Base-by-base conservation (phyloP, 2,888 invertebrate genomes). In the Pristionchus mayeri region DNA sequence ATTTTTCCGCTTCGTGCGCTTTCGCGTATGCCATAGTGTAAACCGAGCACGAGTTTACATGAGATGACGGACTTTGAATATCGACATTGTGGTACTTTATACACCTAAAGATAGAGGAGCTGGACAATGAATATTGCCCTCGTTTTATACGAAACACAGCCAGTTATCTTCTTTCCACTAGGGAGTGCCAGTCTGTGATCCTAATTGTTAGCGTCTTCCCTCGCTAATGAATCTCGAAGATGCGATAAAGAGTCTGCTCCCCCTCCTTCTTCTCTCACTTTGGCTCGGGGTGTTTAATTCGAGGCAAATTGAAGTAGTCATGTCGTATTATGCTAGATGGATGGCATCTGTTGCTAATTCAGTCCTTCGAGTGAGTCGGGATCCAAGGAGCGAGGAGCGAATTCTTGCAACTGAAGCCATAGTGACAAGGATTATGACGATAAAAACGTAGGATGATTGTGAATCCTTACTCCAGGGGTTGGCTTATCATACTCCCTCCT, bases 221-320 rank as follows among this genome's bases (percentile, higher is more conserved):
- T 13, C 60, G 21, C 63, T 63, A 63, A 63, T 63, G 63, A 63
- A 63, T 63, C 63, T 63, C 63, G 34, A 34, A 63, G 63, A 63
- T 63, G 63, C 63, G 63, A 63, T 63, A 63, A 63, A 63, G 2
- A 44, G 7, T n/a, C n/a, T n/a, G 30, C 27, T 60, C 30, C 60
- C 63, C 7, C 30, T 63, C n/a, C 18, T n/a, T n/a, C n/a, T n/a
- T n/a, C n/a, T n/a, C n/a, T n/a, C n/a, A n/a, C n/a, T n/a, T 63
- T 18, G 63, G 34, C 63, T 63, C 63, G 63, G 63, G 63, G 63
- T 34, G 21, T 63, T 63, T 63, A 63, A 63, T 63, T 63, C 24
- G 71, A 44, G 71, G 11, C 37, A 67, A 21, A 67, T 34, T 71
- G 71, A 40, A 21, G 40, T 24, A 2, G 34, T 63, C 63, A 34